These are phyloP conservation scores for Propithecus perrieri DNA, from an alignment of 2,797 vertebrate genomes.

Conservation along the genomic window DNA sequence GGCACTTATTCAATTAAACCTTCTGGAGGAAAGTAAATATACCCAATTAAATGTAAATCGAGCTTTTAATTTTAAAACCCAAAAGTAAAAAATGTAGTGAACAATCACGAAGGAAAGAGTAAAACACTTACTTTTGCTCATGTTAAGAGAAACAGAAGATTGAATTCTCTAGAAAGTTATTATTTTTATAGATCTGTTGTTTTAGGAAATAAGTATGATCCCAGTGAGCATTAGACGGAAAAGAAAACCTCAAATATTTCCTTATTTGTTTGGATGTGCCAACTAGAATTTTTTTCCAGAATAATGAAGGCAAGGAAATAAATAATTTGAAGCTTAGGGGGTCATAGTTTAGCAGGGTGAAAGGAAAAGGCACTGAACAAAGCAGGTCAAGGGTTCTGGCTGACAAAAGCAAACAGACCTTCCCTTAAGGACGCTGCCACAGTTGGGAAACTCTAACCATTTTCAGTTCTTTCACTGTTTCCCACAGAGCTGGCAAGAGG, in stretches of 20 bases:
- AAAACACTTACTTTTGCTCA: not conserved
- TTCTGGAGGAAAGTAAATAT: not conserved
- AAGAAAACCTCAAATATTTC: not conserved
- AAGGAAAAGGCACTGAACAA: not conserved
- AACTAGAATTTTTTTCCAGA: not conserved
- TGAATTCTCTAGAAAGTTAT: not conserved
- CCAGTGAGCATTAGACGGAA: not conserved
- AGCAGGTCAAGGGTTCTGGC: not conserved
- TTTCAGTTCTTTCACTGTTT: not conserved
- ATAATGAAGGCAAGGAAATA: not conserved
- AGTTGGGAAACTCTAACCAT: not conserved
- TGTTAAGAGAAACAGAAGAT: not conserved
- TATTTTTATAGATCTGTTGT: not conserved
- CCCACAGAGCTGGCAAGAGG: not conserved
- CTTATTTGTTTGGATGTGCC: not conserved
- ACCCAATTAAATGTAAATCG: not conserved
- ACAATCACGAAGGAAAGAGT: not conserved
- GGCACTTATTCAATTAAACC: not conserved
- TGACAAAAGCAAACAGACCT: not conserved
- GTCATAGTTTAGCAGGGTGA: not conserved
- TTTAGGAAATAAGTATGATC: not conserved
- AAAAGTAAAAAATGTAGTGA: not conserved
- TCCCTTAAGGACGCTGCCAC: not conserved
- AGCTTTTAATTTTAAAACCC: not conserved
- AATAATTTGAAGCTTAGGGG: not conserved